These are phyloP conservation scores for Belgica antarctica DNA, from an alignment of 2,888 invertebrate species.

Conservation along the genomic window DNA sequence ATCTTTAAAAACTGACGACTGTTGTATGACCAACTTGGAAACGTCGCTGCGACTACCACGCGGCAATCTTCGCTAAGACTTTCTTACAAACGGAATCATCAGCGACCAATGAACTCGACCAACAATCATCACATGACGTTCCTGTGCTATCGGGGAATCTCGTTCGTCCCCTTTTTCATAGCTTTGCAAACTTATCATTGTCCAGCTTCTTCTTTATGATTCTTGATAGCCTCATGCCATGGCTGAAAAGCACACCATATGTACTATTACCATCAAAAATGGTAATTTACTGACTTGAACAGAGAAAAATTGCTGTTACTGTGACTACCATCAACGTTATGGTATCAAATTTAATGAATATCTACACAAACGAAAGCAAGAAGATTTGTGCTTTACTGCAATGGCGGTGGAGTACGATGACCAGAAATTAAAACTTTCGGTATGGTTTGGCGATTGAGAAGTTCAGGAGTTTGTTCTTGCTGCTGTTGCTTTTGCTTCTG, in stretches of 20 bases:
- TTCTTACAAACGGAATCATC: too few species aligned
- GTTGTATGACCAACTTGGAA: too few species aligned
- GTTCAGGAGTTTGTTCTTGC: constrained; percentile 45
- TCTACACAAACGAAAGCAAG: constrained; percentile 29
- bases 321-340: background rate
- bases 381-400: constrained; percentile 49
- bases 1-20: too few species aligned
- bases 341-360: background rate
- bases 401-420: constrained; percentile 55
- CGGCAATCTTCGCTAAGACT: too few species aligned
- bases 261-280: background rate
- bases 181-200: background rate
- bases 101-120: too few species aligned
- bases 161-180: too few species aligned
- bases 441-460: constrained; percentile 48
- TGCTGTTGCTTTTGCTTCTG: background rate
- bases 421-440: constrained; percentile 53
- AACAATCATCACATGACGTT: too few species aligned
- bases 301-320: background rate
- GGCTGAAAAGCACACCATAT: background rate
- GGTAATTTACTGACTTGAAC: constrained; percentile 10
- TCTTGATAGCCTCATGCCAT: background rate
- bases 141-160: too few species aligned
- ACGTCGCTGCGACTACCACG: too few species aligned
- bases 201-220: background rate